Evolutionary conservation across 2,113 vertebrate species (phyloP).

Genomic region (Lutjanus erythropterus): DNA sequence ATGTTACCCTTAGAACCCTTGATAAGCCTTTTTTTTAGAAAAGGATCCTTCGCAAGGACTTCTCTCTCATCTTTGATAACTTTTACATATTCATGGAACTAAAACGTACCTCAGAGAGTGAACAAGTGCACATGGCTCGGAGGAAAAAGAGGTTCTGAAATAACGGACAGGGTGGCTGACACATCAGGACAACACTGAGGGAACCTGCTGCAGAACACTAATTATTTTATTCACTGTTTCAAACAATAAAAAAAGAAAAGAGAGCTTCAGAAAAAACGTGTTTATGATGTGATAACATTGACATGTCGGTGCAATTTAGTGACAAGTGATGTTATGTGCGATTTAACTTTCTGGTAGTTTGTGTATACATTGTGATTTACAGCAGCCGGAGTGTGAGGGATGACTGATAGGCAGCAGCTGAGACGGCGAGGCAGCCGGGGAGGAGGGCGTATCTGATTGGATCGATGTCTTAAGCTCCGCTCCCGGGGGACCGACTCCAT

Average conservation of each 20-base stretch:
- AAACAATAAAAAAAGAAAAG: neutral
- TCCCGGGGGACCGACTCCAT: slow-evolving; percentile 36
- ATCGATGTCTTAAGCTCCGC: slow-evolving; percentile 30
- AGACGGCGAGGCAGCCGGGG: slow-evolving; percentile 16
- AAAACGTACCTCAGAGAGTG: neutral
- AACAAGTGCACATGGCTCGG: neutral
- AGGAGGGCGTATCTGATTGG: slow-evolving; percentile 44
- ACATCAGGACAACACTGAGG: neutral
- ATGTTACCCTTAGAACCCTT: no score
- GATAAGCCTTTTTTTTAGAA: no score
- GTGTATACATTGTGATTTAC: neutral
- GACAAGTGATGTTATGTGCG: neutral
- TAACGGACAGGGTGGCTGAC: slow-evolving; percentile 8
- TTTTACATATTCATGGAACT: neutral
- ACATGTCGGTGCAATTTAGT: slow-evolving; percentile 2
- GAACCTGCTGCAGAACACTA: slow-evolving; percentile 7
- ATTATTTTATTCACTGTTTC: slow-evolving; percentile 1
- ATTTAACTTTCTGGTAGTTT: neutral
- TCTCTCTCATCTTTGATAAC: neutral
- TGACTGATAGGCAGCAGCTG: slow-evolving; percentile 67
- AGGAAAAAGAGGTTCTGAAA: neutral
- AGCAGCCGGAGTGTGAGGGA: slow-evolving; percentile 15
- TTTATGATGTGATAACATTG: neutral
- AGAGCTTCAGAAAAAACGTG: neutral
- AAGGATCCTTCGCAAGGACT: no score